These are phyloP conservation scores for Tiliacea citrago DNA, from an alignment of 2,888 invertebrate species.

Conservation along the genomic window DNA sequence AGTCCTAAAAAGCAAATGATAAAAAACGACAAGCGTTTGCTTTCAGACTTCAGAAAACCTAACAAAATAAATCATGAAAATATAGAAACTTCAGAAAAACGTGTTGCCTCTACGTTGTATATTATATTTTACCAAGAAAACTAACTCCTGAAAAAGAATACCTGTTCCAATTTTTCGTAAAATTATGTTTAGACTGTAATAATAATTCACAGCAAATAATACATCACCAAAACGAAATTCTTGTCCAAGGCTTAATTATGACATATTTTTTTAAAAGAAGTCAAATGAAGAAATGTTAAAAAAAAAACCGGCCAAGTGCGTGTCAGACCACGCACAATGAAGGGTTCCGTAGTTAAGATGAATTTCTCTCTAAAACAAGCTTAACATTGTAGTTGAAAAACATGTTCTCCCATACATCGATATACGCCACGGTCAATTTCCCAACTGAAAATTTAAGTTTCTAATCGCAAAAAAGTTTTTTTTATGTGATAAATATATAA, in stretches of 20 bases:
- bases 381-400: too few relatives aligned
- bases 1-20: neutral
- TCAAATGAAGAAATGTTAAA: too few relatives aligned
- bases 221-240: neutral
- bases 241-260: neutral
- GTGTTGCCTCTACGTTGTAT: neutral
- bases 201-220: neutral
- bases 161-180: neutral
- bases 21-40: conserved; percentile 19
- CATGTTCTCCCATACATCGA: too few relatives aligned
- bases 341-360: too few relatives aligned
- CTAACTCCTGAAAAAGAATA: neutral
- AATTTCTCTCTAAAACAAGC: too few relatives aligned
- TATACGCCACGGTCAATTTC: too few relatives aligned
- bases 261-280: too few relatives aligned
- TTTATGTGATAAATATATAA: too few relatives aligned
- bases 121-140: conserved; percentile 7
- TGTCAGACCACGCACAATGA: too few relatives aligned
- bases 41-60: conserved; percentile 26
- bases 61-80: conserved; percentile 1
- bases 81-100: neutral
- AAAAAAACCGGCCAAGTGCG: too few relatives aligned
- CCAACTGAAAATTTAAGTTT: too few relatives aligned
- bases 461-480: too few relatives aligned
- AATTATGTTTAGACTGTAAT: neutral